Conservation (phyloP, 2,888 invertebrate genomes). For the Brenthis hecate region DNA sequence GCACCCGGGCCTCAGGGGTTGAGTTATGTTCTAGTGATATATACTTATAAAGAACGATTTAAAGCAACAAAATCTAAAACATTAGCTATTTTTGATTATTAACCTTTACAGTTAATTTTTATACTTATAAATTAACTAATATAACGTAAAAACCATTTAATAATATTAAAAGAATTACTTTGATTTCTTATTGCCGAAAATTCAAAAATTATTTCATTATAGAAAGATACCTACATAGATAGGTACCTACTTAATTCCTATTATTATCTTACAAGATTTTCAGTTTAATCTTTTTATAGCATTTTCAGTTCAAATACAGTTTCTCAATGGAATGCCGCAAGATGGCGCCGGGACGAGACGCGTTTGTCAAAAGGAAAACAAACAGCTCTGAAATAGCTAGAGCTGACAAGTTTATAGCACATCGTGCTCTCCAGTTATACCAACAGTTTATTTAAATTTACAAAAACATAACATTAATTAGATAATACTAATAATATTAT, state of each 20-base stretch:
- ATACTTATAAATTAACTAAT: background rate
- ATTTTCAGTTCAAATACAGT: constrained; percentile 42
- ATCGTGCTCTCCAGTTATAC: constrained; percentile 44
- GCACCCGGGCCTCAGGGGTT: constrained; percentile 65
- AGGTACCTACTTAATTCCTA: too few species aligned
- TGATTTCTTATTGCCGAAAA: too few species aligned
- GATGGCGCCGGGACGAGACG: constrained; percentile 66
- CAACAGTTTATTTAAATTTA: constrained; percentile 40
- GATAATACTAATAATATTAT: constrained; percentile 1
- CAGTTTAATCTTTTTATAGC: background rate
- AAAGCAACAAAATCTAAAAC: constrained; percentile 55
- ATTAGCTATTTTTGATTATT: background rate
- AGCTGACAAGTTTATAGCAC: constrained; percentile 78
- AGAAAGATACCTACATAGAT: too few species aligned
- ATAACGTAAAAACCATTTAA: background rate
- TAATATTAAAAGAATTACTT: too few species aligned
- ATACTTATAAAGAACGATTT: constrained; percentile 69
- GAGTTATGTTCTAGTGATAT: constrained; percentile 73
- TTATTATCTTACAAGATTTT: background rate
- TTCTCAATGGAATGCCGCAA: constrained; percentile 56
- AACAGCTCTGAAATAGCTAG: constrained; percentile 76
- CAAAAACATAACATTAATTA: constrained; percentile 21
- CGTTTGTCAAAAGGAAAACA: constrained; percentile 79
- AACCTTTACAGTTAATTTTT: background rate
- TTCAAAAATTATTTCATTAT: too few species aligned